Evolutionary conservation across 2,113 vertebrate genomes (phyloP), one percentile per base, ranked within the genome.

Genomic region (Nematolebias whitei): DNA sequence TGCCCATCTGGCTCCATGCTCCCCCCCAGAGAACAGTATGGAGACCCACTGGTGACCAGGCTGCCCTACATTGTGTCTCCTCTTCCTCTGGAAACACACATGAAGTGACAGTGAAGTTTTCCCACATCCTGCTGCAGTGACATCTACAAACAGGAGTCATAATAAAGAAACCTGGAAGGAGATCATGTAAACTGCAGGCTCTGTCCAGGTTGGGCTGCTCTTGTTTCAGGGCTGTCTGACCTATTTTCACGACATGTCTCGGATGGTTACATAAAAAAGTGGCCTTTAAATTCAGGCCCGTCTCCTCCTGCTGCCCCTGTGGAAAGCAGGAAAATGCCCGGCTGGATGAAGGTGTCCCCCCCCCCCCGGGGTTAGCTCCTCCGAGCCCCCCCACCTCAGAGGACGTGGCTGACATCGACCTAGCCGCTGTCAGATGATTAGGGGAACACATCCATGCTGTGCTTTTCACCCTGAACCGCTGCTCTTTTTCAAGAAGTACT

Each of bases 1-100:
- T 41, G 75, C 75, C 78, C 82, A 64, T 82, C 87, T 55, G 82
- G 76, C 77, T 93, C 92, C 91, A 93, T 93, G 78, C 20, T 15
- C 63, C 85, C 58, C 67, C 86, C 88, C 85, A 84, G 74, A 89
- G 88, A 78, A 72, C 85, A 82, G 84, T 83, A 80, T 82, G 79
- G 87, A 76, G 74, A 76, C 87, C 81, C 88, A 67, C 82, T 61
- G 70, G 39, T 56, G 68, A 81, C 49, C 68, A 85, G 75, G 57
- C 51, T 4, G 56, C 63, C 32, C 90, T 91, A 93, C 92, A 93
- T 92, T 48, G 75, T 88, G 85, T 71, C 77, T 75, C 40, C 49
- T 71, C n/a, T n/a, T n/a, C 64, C 59, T 77, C 72, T 64, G 73
- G 8, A 78, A 67, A 86, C 72, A 78, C 51, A 83, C 32, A 74